Evolutionary conservation across 64 coral and sea anemone genomes (phyloP).

Genomic region (Cladopsammia gracilis): DNA sequence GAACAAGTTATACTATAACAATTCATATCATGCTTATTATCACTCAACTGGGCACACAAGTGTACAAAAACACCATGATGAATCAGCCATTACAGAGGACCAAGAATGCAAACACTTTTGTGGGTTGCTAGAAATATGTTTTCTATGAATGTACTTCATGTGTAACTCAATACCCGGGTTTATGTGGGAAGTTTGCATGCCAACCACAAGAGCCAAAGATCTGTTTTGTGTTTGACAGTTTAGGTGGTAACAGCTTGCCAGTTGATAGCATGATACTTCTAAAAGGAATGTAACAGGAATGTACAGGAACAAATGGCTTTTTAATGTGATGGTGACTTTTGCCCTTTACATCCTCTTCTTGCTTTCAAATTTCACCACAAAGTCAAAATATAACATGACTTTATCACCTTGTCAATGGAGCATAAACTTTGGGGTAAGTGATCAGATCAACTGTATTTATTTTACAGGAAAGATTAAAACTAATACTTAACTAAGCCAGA

Average conservation of each 20-base stretch:
- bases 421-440: not conserved
- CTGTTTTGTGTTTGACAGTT: not conserved
- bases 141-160: not conserved
- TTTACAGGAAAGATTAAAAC: constrained; percentile 41
- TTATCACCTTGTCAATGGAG: not conserved
- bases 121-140: constrained; percentile 33
- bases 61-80: not conserved
- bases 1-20: not conserved
- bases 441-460: not conserved
- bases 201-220: not conserved
- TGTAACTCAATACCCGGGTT: constrained; percentile 6
- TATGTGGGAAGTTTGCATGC: not conserved
- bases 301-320: not conserved
- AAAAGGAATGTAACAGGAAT: constrained; percentile 29
- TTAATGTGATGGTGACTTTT: not conserved
- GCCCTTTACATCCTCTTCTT: not conserved
- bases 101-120: not conserved
- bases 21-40: not conserved
- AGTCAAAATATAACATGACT: not conserved
- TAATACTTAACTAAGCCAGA: not conserved
- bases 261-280: not conserved
- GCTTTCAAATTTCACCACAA: not conserved
- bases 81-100: not conserved
- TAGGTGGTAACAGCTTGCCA: constrained; percentile 17
- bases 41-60: not conserved